These are phyloP conservation scores for Cottus gobio DNA, from an alignment of 2,113 vertebrate species.

Conservation along the genomic window DNA sequence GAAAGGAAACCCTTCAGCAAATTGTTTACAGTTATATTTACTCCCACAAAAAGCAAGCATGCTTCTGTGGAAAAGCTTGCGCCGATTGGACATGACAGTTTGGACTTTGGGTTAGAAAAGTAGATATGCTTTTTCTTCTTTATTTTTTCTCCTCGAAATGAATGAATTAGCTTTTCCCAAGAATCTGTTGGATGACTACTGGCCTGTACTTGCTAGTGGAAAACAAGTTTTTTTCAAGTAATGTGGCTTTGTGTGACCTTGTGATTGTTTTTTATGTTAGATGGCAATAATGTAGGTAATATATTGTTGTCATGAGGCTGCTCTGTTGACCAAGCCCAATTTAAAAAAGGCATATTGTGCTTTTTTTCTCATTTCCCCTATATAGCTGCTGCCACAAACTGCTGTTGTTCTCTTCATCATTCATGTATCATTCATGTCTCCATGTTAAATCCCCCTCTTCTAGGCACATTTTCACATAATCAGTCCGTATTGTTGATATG, in stretches of 20 bases:
- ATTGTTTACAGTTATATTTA: background rate
- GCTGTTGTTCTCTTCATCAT: conserved; percentile 4
- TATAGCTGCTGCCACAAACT: conserved; percentile 3
- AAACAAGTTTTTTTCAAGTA: background rate
- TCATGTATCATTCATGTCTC: background rate
- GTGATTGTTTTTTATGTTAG: background rate
- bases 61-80: no score
- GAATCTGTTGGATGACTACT: background rate
- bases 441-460: conserved; percentile 7
- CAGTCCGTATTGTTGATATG: background rate
- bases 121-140: background rate
- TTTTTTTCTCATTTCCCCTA: background rate
- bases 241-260: background rate
- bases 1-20: conserved; percentile 19
- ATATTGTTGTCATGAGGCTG: background rate
- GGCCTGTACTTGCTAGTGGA: background rate
- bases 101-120: background rate
- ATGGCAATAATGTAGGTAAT: background rate
- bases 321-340: background rate
- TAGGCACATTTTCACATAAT: conserved; percentile 12
- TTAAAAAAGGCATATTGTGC: background rate
- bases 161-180: background rate
- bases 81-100: no score
- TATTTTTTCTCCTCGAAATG: background rate
- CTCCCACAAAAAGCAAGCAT: no score